Evolutionary conservation across 2,797 vertebrate genomes (phyloP).

Genomic region (Loriculus beryllinus): DNA sequence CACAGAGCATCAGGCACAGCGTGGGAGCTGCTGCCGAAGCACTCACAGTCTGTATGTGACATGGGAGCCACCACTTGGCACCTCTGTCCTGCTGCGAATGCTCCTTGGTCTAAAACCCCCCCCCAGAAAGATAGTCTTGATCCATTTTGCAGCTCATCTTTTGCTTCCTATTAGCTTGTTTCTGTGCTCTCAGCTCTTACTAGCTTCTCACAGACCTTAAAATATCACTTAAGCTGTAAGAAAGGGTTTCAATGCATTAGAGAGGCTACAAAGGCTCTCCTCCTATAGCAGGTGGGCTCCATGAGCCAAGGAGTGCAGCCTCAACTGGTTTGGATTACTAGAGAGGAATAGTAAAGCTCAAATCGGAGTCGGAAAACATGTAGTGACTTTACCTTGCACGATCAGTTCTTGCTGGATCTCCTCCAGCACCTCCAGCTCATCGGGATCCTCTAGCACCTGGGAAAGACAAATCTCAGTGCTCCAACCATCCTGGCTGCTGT

Average conservation of each 20-base stretch:
- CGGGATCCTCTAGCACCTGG: slow-evolving; percentile 68
- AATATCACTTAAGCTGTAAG: background rate
- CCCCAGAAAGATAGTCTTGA: fast-evolving
- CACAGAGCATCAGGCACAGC: fast-evolving
- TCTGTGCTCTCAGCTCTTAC: background rate
- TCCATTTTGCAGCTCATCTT: background rate
- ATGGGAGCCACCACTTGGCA: background rate
- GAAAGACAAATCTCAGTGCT: background rate
- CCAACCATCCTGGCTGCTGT: background rate
- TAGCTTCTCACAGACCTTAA: background rate
- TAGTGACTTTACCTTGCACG: slow-evolving; percentile 77
- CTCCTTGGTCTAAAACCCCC: background rate
- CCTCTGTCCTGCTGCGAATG: fast-evolving
- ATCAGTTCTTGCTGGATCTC: slow-evolving; percentile 89
- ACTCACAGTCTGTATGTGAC: background rate
- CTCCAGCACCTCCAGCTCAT: slow-evolving; percentile 84
- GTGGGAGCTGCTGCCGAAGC: background rate
- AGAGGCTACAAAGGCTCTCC: background rate
- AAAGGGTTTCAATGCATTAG: background rate
- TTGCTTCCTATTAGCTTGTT: background rate
- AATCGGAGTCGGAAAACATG: fast-evolving
- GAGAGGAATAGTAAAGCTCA: background rate
- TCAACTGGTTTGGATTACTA: background rate
- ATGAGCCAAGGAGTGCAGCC: background rate
- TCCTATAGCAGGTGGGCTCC: fast-evolving